Conservation (phyloP, 2,797 vertebrate species). For the Acanthopagrus latus region DNA sequence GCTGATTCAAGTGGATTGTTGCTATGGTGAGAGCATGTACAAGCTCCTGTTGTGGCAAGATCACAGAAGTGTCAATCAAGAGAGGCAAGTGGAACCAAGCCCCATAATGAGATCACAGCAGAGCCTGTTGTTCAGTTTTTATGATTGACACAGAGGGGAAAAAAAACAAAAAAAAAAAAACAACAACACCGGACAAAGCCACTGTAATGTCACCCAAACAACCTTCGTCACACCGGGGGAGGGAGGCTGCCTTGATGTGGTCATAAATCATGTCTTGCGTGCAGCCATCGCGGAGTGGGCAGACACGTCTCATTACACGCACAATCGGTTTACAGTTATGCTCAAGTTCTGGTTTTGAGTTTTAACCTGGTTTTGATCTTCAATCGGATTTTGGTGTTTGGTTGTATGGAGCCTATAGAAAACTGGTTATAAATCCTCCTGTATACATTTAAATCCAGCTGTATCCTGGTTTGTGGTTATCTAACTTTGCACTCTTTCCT, state of each 20-base stretch:
- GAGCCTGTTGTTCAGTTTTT: slow-evolving; percentile 27
- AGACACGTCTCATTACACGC: neutral
- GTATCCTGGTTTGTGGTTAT: neutral
- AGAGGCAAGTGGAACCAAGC: slow-evolving; percentile 41
- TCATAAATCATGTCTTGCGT: slow-evolving; percentile 35
- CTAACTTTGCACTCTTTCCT: too few relatives aligned
- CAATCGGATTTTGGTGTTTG: neutral
- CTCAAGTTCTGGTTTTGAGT: neutral
- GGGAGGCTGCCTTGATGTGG: slow-evolving; percentile 12
- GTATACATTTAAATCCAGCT: neutral
- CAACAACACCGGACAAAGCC: neutral
- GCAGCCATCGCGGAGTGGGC: neutral
- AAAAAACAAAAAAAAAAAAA: neutral
- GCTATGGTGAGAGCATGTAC: slow-evolving; percentile 73
- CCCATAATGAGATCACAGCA: slow-evolving; percentile 54
- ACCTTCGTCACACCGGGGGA: neutral
- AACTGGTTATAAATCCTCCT: neutral
- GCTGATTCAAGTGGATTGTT: slow-evolving; percentile 70
- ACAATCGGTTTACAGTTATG: neutral
- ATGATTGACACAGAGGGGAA: slow-evolving; percentile 26
- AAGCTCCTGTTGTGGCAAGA: slow-evolving; percentile 54
- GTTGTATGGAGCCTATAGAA: neutral
- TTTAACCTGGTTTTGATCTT: neutral
- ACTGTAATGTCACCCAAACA: slow-evolving; percentile 9
- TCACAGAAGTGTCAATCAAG: slow-evolving; percentile 63